A percentile compares a stretch with the other conserved stretches of the same genome.
phyloP scores from a whole-genome alignment of 1,140 invertebrate genomes.

The Physella acuta region DNA sequence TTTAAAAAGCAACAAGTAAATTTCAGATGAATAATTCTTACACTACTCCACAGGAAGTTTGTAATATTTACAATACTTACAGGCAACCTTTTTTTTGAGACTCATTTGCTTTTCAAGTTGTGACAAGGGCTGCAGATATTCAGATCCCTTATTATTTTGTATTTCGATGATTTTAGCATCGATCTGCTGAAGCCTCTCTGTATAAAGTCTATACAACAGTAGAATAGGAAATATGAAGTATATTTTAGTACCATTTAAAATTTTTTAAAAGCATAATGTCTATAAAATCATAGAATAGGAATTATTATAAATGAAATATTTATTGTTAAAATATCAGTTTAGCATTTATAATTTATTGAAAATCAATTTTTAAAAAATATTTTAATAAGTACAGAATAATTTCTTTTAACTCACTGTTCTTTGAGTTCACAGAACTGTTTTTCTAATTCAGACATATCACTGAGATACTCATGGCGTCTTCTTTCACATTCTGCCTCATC shows the following conservation, averaged over 20 bases:
- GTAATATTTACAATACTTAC: conserved; percentile 55
- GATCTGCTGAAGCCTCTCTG: conserved; percentile 80
- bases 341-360: too few relatives aligned
- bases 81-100: conserved; percentile 85
- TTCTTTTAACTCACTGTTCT: conserved; percentile 74
- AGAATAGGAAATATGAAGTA: too few relatives aligned
- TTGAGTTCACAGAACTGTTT: conserved; percentile 82
- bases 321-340: too few relatives aligned
- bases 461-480: conserved; percentile 77
- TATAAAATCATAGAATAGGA: too few relatives aligned
- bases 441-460: conserved; percentile 85
- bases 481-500: conserved; percentile 90
- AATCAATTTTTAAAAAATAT: too few relatives aligned
- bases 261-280: too few relatives aligned
- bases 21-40: too few relatives aligned
- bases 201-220: conserved; percentile 71
- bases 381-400: too few relatives aligned
- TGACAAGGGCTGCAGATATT: conserved; percentile 83
- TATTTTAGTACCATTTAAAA: too few relatives aligned
- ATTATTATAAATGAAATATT: too few relatives aligned
- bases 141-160: conserved; percentile 76
- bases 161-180: conserved; percentile 85
- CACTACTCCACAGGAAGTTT: too few relatives aligned
- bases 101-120: conserved; percentile 82
- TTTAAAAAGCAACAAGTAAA: too few relatives aligned